Percentiles rank a stretch among this genome's conserved stretches.
phyloP scores from a whole-genome alignment of 2,888 invertebrate species.

The Conistra vaccinii region DNA sequence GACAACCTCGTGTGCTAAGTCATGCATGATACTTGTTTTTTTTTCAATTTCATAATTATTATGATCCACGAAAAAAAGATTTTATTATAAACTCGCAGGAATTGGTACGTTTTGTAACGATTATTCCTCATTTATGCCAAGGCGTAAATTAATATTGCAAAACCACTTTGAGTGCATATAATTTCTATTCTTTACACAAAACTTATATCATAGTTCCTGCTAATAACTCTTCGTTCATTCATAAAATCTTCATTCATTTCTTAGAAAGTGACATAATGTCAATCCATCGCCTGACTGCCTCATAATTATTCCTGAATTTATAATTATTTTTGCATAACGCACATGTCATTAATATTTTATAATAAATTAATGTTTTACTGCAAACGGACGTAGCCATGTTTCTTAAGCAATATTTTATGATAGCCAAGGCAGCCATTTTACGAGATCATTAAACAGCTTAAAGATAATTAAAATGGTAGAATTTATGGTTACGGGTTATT shows the following conservation, averaged over 20 bases:
- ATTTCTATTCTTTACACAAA: background rate
- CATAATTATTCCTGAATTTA: slow-evolving; percentile 32
- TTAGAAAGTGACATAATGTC: background rate
- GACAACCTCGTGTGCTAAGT: too few species aligned
- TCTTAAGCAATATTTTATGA: slow-evolving; percentile 58
- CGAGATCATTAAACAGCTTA: slow-evolving; percentile 56
- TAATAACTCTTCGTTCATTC: slow-evolving; percentile 1
- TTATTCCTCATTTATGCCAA: background rate
- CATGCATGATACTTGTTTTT: too few species aligned
- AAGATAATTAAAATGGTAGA: slow-evolving; percentile 57
- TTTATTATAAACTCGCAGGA: background rate
- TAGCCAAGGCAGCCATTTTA: slow-evolving; percentile 47
- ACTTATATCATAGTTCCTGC: background rate
- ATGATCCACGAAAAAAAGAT: background rate
- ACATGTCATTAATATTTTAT: slow-evolving; percentile 34
- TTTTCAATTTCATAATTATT: too few species aligned
- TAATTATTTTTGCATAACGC: slow-evolving; percentile 23
- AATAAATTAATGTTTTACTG: slow-evolving; percentile 28
- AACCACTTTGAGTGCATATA: background rate
- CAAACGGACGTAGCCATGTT: slow-evolving; percentile 20
- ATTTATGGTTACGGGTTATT: slow-evolving; percentile 51
- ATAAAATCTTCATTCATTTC: background rate
- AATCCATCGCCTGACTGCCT: slow-evolving; percentile 12
- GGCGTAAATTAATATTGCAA: background rate
- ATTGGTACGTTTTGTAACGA: background rate